Evolutionary conservation across 2,113 vertebrate species (phyloP).

Genomic region (Lampris megalopsis): DNA sequence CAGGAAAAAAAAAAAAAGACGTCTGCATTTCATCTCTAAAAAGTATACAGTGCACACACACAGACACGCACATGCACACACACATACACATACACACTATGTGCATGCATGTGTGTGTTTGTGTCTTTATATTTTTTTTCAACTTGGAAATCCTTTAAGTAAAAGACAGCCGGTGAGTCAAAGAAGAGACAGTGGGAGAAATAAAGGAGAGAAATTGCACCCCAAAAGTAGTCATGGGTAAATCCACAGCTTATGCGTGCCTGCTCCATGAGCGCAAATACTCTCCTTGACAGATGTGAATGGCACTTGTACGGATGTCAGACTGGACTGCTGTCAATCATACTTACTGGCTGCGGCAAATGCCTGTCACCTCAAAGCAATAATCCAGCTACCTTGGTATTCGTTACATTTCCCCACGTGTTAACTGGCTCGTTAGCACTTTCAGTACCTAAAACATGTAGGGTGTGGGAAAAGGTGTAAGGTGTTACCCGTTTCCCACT

Average conservation of each 20-base stretch:
- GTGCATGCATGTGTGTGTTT: too few species aligned
- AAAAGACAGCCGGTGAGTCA: conserved; percentile 4
- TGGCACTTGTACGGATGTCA: conserved; percentile 52
- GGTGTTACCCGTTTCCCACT: not conserved
- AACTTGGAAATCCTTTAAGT: conserved; percentile 19
- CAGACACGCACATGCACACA: too few species aligned
- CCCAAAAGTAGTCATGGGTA: conserved; percentile 55
- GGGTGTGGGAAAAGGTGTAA: not conserved
- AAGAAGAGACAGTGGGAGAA: conserved; percentile 3
- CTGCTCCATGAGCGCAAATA: conserved; percentile 57
- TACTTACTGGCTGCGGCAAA: conserved; percentile 49
- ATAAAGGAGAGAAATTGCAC: conserved; percentile 29
- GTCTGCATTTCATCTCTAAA: conserved; percentile 12
- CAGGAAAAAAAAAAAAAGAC: not conserved
- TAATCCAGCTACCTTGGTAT: conserved; percentile 32
- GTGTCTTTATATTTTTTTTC: not conserved
- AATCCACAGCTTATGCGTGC: conserved; percentile 45
- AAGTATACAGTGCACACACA: not conserved
- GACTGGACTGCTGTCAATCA: conserved; percentile 68
- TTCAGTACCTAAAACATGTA: not conserved
- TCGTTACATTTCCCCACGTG: conserved; percentile 19
- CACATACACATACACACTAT: too few species aligned
- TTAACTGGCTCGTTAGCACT: not conserved
- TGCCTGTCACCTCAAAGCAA: conserved; percentile 48
- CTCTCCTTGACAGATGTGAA: conserved; percentile 56